Base-by-base conservation (phyloP, 1,140 invertebrate species). In the Plutomurus gul region DNA sequence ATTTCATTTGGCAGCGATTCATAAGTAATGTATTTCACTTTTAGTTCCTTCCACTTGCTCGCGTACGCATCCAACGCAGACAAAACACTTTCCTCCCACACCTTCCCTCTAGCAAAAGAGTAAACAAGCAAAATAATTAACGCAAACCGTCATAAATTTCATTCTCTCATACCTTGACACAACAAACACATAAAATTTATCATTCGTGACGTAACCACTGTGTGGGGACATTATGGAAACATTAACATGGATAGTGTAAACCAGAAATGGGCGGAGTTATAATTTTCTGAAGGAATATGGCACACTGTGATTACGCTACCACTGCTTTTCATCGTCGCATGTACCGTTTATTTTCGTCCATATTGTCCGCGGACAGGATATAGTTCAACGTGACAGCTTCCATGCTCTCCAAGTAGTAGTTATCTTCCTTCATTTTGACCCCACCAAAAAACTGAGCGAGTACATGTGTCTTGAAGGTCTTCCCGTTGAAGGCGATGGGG, bases 391-490 rank as follows among this genome's bases (percentile, higher is more conserved):
- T 33, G 3, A 65, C 30, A 0, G 56, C 56, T 33, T 65, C 36
- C 5, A 30, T n/a, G 11, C 27, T 33, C 3, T 65, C 56, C 11
- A 65, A 13, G n/a, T 33, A 18, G 56, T 33, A 65, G 20, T 65
- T 33, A 16, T 65, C 56, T 13, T 4, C 13, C 20, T 33, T 65
- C 4, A 65, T 25, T 6, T 5, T 65, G 3, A 65, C 56, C n/a
- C 56, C 56, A 4, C 56, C 56, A 18, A 65, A 65, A 16, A 30
- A 65, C 27, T 65, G 56, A 5, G 56, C 27, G 6, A 65, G 13
- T 16, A 65, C 56, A n/a, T 65, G 56, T n/a, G 56, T 65, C 16
- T 65, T 65, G 27, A 33, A 65, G n/a, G 56, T 65, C 16, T 65
- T 65, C 7, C 27, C 13, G 18, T 65, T 65, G 56, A 65, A 65